These are phyloP conservation scores for Nestor notabilis DNA, from an alignment of 2,113 vertebrate genomes.

Conservation along the genomic window DNA sequence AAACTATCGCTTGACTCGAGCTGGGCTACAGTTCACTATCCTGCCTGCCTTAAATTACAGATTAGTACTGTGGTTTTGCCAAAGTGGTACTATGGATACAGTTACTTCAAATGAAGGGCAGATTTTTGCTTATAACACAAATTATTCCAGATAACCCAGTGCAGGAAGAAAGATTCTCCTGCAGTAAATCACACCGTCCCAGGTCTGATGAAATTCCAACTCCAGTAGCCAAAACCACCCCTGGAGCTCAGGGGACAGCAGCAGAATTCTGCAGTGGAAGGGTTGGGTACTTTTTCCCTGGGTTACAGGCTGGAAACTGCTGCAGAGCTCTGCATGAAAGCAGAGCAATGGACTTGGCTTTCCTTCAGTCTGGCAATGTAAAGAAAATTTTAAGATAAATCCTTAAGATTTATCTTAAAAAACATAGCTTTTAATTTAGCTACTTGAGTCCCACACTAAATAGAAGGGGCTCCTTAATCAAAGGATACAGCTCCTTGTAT, in stretches of 20 bases:
- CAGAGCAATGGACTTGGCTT: not conserved
- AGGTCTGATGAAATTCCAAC: not conserved
- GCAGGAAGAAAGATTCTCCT: not conserved
- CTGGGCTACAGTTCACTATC: not conserved
- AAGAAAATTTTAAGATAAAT: too few species aligned
- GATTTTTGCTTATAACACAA: not conserved
- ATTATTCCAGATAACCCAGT: not conserved
- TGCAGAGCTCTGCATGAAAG: not conserved
- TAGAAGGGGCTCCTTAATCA: not conserved
- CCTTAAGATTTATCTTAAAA: not conserved
- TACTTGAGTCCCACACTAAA: not conserved
- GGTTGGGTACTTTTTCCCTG: accelerated
- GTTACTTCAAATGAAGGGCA: not conserved
- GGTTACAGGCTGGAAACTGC: not conserved
- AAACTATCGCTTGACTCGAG: not conserved
- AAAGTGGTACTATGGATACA: not conserved
- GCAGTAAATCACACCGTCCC: not conserved
- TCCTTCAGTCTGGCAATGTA: not conserved
- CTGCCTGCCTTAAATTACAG: not conserved
- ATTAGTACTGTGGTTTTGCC: not conserved
- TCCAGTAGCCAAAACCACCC: not conserved
- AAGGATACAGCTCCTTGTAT: not conserved
- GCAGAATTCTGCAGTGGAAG: accelerated
- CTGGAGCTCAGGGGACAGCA: accelerated
- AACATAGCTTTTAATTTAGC: not conserved